Percentiles rank a stretch among this genome's conserved stretches.
phyloP scores from a whole-genome alignment of 2,888 invertebrate species.

The Hypena proboscidalis region DNA sequence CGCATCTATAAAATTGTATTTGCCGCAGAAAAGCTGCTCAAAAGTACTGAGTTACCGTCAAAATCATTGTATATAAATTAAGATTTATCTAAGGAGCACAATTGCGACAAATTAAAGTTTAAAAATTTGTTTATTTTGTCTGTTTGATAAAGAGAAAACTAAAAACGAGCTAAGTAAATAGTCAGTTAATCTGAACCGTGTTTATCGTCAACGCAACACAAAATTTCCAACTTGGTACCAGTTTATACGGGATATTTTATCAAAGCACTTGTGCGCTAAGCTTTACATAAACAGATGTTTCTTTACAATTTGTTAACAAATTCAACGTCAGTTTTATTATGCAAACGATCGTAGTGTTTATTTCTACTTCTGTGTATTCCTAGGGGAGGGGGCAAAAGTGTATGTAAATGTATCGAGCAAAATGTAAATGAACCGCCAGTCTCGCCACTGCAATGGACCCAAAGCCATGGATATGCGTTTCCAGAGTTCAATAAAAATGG shows the following conservation, averaged over 20 bases:
- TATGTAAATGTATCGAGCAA: conserved; percentile 67
- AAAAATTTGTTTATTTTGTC: no score
- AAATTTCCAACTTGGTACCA: not conserved
- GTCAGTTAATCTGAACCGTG: no score
- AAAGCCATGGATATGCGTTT: conserved; percentile 22
- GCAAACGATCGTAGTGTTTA: conserved; percentile 53
- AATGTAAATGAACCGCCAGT: conserved; percentile 62
- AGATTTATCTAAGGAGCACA: no score
- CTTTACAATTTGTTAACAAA: conserved; percentile 50
- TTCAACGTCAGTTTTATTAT: conserved; percentile 66
- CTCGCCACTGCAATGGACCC: conserved; percentile 24
- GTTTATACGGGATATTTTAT: conserved; percentile 1
- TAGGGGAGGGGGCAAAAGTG: conserved; percentile 52
- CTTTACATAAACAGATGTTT: not conserved
- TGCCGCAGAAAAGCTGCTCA: no score
- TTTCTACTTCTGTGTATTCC: conserved; percentile 62
- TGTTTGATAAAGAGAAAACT: no score
- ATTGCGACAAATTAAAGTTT: no score
- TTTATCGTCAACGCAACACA: not conserved
- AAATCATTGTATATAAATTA: no score
- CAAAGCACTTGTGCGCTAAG: conserved; percentile 2
- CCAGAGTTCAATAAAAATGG: conserved; percentile 25
- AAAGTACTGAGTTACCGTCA: no score
- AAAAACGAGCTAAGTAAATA: no score
- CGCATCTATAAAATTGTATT: no score